Conservation (phyloP, 2,113 vertebrate species). For the Xiphias gladius region DNA sequence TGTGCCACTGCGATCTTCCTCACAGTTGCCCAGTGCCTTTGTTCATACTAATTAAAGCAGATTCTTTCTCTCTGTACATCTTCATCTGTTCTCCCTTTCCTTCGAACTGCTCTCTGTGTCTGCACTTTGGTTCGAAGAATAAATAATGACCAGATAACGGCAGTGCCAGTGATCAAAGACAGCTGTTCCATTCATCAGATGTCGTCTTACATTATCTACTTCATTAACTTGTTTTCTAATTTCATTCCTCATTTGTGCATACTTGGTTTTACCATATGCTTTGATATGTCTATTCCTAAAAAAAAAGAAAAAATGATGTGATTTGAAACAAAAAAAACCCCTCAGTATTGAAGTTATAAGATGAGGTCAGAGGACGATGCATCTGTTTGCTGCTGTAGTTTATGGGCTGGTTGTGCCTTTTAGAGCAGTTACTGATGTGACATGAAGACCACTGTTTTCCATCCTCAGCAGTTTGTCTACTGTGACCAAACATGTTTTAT, state of each 20-base stretch:
- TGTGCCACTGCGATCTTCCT: slow-evolving; percentile 92
- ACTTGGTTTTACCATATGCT: slow-evolving; percentile 66
- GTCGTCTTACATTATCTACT: slow-evolving; percentile 80
- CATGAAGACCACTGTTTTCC: slow-evolving; percentile 12
- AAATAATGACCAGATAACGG: slow-evolving; percentile 84
- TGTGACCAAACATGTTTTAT: slow-evolving; percentile 19
- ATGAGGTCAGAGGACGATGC: slow-evolving; percentile 44
- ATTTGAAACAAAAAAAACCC: background rate
- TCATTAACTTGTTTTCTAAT: slow-evolving; percentile 83
- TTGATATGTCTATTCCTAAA: slow-evolving; percentile 64
- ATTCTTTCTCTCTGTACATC: slow-evolving; percentile 94
- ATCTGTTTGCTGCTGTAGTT: slow-evolving; percentile 31
- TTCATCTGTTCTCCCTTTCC: slow-evolving; percentile 93
- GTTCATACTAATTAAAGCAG: slow-evolving; percentile 97
- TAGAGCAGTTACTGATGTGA: slow-evolving; percentile 40
- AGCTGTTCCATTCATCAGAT: slow-evolving; percentile 82
- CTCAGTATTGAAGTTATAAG: slow-evolving; percentile 20
- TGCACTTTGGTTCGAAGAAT: slow-evolving; percentile 80
- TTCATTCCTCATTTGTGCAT: slow-evolving; percentile 77
- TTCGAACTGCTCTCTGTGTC: slow-evolving; percentile 74
- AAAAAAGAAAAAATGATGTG: slow-evolving; percentile 40
- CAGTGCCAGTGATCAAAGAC: slow-evolving; percentile 81
- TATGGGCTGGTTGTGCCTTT: slow-evolving; percentile 10
- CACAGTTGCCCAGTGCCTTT: slow-evolving; percentile 90
- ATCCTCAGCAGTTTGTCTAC: slow-evolving; percentile 7